phyloP scores from a whole-genome alignment of 2,113 vertebrate species.

The Gymnobelideus leadbeateri region DNA sequence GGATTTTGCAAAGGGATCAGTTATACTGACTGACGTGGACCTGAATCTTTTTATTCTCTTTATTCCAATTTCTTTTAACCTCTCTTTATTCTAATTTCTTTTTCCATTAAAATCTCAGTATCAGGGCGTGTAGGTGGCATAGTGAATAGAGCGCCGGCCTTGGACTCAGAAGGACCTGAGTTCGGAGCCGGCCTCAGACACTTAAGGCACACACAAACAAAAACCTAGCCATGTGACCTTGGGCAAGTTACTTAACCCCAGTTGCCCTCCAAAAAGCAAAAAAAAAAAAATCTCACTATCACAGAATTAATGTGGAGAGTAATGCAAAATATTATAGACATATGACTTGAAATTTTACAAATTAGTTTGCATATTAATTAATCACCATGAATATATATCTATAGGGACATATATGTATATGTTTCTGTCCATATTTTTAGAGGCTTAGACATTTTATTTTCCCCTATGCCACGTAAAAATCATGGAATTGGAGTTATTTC shows the following conservation, averaged over 20 bases:
- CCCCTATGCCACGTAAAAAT: neutral
- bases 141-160: no score
- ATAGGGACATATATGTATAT: neutral
- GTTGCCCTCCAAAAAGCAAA: no score
- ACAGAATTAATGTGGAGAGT: constrained; percentile 21
- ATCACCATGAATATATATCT: neutral
- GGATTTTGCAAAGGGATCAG: neutral
- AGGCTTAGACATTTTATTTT: neutral
- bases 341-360: constrained; percentile 4
- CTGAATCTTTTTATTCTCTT: neutral
- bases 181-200: no score
- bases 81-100: neutral
- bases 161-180: no score
- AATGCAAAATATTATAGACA: neutral
- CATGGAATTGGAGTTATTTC: constrained; percentile 6
- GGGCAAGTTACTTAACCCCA: no score
- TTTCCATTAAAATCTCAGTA: constrained; percentile 13
- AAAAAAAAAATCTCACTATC: constrained; percentile 25
- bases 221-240: no score
- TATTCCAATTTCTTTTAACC: neutral
- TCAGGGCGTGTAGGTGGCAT: no score
- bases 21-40: neutral
- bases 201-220: no score
- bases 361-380: constrained; percentile 18
- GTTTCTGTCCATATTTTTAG: neutral